Base-by-base conservation (phyloP, 2,797 vertebrate genomes). In the Sardinella longiceps region DNA sequence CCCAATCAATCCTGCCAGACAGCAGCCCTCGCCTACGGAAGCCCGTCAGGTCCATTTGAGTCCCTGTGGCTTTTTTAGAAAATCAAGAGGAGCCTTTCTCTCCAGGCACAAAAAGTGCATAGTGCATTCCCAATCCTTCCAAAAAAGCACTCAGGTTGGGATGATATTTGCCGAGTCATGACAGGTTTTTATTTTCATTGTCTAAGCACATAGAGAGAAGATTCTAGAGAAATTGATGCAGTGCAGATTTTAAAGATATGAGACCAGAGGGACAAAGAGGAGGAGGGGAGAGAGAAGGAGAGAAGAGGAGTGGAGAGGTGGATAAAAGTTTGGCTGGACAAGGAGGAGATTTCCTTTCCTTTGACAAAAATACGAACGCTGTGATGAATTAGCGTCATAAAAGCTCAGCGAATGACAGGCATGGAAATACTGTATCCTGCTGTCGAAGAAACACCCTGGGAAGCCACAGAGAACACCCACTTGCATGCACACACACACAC, bases 1-100 rank as follows among this genome's bases (percentile, higher is more conserved):
- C 14, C 2, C 83, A 90, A 90, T 85, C 86, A 81, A 83, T 82
- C 89, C 81, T 80, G 58, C 70, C 86, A 83, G 56, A 56, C 82
- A 50, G 74, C 53, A 30, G 80, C 74, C 58, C 0, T 23, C 30
- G 37, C 56, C 82, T 81, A 85, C 74, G 58, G 84, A 85, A 20
- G 30, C 30, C n/a, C 12, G 60, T 33, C 5, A 53, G 23, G 53
- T 12, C 25, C 70, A 81, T 85, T 87, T 82, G 74, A 60, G 80
- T n/a, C 60, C 53, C 20, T 20, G 33, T 18, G 37, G 63, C 45
- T 84, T 53, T 80, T 20, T 56, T 50, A 3, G 12, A 66, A 53
- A 23, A 58, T 43, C 43, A 30, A 50, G 28, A 58, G 80, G 45
- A 25, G 66, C 11, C 39, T 56, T 43, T 46, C 20, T 3, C 20